These are phyloP conservation scores for Camponotus vicinus DNA, from an alignment of 1,140 invertebrate genomes.

Conservation along the genomic window DNA sequence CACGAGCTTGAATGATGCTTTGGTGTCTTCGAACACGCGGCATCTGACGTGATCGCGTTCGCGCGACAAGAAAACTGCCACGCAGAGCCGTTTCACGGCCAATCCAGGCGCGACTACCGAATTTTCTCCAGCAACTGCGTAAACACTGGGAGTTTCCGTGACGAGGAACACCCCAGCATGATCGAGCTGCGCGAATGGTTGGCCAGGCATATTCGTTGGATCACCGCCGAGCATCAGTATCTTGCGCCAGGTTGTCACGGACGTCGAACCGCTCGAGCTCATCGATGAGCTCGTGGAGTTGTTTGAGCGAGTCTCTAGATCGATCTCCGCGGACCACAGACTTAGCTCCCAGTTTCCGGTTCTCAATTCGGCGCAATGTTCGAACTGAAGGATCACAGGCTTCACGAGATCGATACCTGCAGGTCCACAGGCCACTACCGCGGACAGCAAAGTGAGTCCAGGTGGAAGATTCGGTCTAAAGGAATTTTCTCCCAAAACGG, in stretches of 20 bases:
- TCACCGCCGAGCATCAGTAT: constrained; percentile 96
- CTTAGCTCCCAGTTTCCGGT: constrained; percentile 94
- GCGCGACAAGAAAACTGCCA: constrained; percentile 93
- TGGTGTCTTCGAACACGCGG: constrained; percentile 96
- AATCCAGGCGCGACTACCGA: constrained; percentile 81
- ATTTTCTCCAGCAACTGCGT: constrained; percentile 95
- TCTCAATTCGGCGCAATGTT: constrained; percentile 96
- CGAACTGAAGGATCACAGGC: constrained; percentile 96
- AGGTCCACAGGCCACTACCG: constrained; percentile 95
- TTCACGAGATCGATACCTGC: constrained; percentile 93
- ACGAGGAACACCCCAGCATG: constrained; percentile 95
- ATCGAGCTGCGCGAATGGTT: constrained; percentile 97
- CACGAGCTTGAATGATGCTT: constrained; percentile 94
- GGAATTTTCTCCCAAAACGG: constrained; percentile 95
- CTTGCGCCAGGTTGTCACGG: constrained; percentile 90
- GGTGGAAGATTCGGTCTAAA: constrained; percentile 93
- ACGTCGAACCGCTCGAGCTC: constrained; percentile 89
- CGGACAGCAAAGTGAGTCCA: constrained; percentile 95
- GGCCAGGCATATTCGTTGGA: constrained; percentile 96
- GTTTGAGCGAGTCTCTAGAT: constrained; percentile 93
- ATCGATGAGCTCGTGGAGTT: constrained; percentile 87
- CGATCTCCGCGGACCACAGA: constrained; percentile 92
- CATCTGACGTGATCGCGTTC: constrained; percentile 92
- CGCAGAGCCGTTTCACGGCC: constrained; percentile 91
- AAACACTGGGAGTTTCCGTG: constrained; percentile 94